Percentiles rank a stretch among this genome's conserved stretches.
Evolutionary conservation across 2,113 vertebrate genomes (phyloP).

Genomic region (Caretta caretta): DNA sequence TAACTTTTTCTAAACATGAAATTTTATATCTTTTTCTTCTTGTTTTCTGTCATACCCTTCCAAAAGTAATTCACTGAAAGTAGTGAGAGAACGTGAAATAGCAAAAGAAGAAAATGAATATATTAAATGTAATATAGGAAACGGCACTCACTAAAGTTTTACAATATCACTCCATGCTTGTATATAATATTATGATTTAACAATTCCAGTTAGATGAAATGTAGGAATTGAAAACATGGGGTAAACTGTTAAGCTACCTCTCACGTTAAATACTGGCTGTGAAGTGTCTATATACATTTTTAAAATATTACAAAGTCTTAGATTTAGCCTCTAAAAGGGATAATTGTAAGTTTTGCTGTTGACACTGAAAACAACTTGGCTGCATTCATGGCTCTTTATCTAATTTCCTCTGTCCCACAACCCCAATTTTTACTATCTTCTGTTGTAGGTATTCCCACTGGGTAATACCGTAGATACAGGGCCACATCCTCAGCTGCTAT

Average conservation of each 20-base stretch:
- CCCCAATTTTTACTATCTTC: constrained; percentile 47
- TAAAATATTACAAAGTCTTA: constrained; percentile 37
- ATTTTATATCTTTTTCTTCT: constrained; percentile 58
- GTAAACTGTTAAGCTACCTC: constrained; percentile 74
- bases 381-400: constrained; percentile 15
- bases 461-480: neutral
- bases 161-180: neutral
- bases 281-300: constrained; percentile 76
- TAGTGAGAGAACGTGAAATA: constrained; percentile 51
- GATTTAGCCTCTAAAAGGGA: neutral
- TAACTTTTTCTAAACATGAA: constrained; percentile 22
- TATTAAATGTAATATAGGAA: constrained; percentile 1
- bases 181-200: constrained; percentile 52
- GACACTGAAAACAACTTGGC: neutral
- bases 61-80: constrained; percentile 72
- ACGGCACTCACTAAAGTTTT: no score
- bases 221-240: neutral
- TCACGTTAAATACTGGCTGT: constrained; percentile 81
- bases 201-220: constrained; percentile 20
- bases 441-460: neutral
- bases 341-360: neutral
- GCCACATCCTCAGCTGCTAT: constrained; percentile 69
- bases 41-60: constrained; percentile 69
- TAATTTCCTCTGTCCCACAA: neutral
- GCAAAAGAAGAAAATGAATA: constrained; percentile 51